Percentiles rank a stretch among this genome's conserved stretches.
phyloP scores from a whole-genome alignment of 1,140 invertebrate genomes.

The Euglossa dilemma region DNA sequence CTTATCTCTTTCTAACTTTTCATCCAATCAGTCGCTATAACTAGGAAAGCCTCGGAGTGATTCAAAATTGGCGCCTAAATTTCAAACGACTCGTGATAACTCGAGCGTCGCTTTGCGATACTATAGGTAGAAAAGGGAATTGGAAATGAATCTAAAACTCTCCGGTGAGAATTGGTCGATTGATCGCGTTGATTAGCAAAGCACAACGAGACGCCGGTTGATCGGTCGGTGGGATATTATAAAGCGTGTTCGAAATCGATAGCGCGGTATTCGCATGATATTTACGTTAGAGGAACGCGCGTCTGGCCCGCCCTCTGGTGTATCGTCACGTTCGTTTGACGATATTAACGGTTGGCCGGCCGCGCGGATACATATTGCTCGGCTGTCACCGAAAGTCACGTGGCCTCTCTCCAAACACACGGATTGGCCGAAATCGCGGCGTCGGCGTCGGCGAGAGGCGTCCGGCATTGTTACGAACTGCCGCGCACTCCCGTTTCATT shows the following conservation, averaged over 20 bases:
- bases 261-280: conserved; percentile 1
- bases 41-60: too few species aligned
- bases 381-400: conserved; percentile 54
- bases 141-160: neutral
- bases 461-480: too few species aligned
- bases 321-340: conserved; percentile 55
- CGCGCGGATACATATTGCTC: conserved; percentile 57
- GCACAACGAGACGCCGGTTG: neutral
- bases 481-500: conserved; percentile 2
- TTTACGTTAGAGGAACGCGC: conserved; percentile 21
- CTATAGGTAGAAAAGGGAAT: neutral
- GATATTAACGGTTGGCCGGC: conserved; percentile 54
- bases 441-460: too few species aligned
- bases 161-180: neutral
- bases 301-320: neutral
- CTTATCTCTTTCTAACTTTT: too few species aligned
- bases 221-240: conserved; percentile 43
- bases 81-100: too few species aligned
- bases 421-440: neutral
- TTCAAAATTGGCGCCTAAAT: neutral
- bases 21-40: too few species aligned
- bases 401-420: conserved; percentile 13
- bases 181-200: neutral
- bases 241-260: conserved; percentile 42
- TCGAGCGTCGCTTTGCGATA: too few species aligned